These are phyloP conservation scores for Gobio occitaniae DNA, from an alignment of 2,797 vertebrate species.

Conservation along the genomic window DNA sequence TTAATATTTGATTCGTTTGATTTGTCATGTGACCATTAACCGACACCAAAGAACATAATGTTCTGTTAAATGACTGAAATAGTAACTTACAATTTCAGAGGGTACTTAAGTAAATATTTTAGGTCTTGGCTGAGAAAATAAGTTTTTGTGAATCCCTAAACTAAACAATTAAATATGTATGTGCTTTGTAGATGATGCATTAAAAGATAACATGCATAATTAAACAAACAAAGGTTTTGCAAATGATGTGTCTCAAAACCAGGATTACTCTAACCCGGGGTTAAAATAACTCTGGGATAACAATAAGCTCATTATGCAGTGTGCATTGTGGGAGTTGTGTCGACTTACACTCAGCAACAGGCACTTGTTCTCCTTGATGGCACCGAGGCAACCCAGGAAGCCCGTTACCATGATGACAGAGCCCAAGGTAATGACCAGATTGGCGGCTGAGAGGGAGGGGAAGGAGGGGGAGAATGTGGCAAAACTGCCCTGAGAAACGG, in stretches of 20 bases:
- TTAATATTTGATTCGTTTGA: no score
- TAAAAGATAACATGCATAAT: background rate
- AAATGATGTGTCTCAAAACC: background rate
- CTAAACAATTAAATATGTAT: background rate
- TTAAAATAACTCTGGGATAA: background rate
- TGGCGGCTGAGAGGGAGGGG: conserved; percentile 94
- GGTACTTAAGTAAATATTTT: background rate
- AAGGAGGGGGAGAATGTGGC: conserved; percentile 97
- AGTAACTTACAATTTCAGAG: background rate
- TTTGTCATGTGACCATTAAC: background rate
- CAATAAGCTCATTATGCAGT: conserved; percentile 17
- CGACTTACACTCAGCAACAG: conserved; percentile 93
- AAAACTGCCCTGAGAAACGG: conserved; percentile 96
- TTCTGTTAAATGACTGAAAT: no score
- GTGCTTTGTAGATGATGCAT: background rate
- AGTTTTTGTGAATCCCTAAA: no score
- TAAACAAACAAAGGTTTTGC: background rate
- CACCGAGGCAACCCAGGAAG: conserved; percentile 95
- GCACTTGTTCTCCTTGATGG: conserved; percentile 99
- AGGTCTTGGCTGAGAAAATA: background rate
- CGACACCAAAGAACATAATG: background rate
- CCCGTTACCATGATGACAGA: conserved; percentile 95
- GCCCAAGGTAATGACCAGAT: conserved; percentile 93
- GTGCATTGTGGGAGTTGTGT: conserved; percentile 52
- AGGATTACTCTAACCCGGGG: background rate